Evolutionary conservation across 2,113 vertebrate genomes (phyloP).

Genomic region (Megaceryle maxima): DNA sequence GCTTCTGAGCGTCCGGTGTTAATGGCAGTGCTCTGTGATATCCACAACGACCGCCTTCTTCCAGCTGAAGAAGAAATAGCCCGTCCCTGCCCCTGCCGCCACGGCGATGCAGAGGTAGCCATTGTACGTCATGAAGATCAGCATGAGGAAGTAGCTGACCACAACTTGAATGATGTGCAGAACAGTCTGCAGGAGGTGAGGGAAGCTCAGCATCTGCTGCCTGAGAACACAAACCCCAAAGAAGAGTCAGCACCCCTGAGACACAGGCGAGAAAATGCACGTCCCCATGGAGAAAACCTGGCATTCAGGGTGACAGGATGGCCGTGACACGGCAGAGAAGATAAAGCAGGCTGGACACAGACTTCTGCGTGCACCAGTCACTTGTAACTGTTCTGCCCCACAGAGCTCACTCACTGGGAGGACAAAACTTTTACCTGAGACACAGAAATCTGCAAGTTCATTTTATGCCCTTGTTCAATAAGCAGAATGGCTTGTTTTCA

Average conservation of each 20-base stretch:
- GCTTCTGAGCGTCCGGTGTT: neutral
- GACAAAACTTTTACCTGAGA: neutral
- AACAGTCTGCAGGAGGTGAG: slow-evolving; percentile 90
- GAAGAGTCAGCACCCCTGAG: neutral
- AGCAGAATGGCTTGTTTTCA: neutral
- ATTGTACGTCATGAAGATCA: slow-evolving; percentile 99
- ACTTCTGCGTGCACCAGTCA: neutral
- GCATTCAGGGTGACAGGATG: neutral
- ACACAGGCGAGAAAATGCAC: neutral
- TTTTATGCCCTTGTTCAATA: neutral
- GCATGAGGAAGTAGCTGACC: slow-evolving; percentile 97
- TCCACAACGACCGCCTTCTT: slow-evolving; percentile 96
- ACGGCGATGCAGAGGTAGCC: slow-evolving; percentile 96
- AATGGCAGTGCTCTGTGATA: slow-evolving; percentile 98
- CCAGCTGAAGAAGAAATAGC: slow-evolving; percentile 99
- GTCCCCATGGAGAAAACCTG: neutral
- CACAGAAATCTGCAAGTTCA: neutral
- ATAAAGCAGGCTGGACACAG: neutral
- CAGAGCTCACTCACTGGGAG: neutral
- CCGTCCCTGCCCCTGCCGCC: slow-evolving; percentile 86
- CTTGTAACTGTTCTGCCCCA: neutral
- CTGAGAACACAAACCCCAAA: slow-evolving; percentile 68
- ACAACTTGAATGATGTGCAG: slow-evolving; percentile 94
- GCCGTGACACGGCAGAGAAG: neutral
- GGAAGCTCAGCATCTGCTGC: slow-evolving; percentile 92